Base-by-base conservation (phyloP, 2,113 vertebrate species). In the Nerophis ophidion region DNA sequence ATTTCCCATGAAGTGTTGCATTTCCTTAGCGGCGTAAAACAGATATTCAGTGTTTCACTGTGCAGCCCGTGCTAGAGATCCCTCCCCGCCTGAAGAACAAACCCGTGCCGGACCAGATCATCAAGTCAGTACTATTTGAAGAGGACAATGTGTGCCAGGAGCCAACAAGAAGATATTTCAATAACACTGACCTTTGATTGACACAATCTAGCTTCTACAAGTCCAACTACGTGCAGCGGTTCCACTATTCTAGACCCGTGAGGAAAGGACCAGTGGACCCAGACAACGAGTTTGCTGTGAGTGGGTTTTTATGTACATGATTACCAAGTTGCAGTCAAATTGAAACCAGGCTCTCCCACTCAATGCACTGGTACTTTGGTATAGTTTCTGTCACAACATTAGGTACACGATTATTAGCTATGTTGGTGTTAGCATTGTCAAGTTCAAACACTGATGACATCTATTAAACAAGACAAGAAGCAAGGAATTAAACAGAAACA, bases 11-110 rank as follows among this genome's bases (percentile, higher is more conserved):
- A 19, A 53, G n/a, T 13, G 63, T 42, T 35, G 13, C 3, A 14
- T 13, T 75, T 91, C 91, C 94, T 97, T 87, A 93, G 82, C 26
- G 11, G 4, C 47, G 6, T 26, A 36, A 77, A 60, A 62, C 89
- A 99, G 97, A 97, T 65, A 96, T 99, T 72, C 97, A 99, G 81
- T 99, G 96, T 76, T 98, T 99, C 76, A 98, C 96, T 3, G 97
- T 99, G 33, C 94, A 93, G 16, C 95, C 97, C 3, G 94, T 99
- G 68, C 86, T 99, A 8, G 94, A 99, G 81, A 98, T 98, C 49
- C 95, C 95, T 42, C 90, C 92, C 1, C 90, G 89, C 50, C 89
- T 99, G 86, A 95, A 92, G 90, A 97, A 95, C 71, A 99, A 99
- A 68, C 93, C 94, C 0, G 95, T 98, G 8, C 96, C 97, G 10